phyloP scores from a whole-genome alignment of 2,797 vertebrate genomes.

The Meda fulgida region DNA sequence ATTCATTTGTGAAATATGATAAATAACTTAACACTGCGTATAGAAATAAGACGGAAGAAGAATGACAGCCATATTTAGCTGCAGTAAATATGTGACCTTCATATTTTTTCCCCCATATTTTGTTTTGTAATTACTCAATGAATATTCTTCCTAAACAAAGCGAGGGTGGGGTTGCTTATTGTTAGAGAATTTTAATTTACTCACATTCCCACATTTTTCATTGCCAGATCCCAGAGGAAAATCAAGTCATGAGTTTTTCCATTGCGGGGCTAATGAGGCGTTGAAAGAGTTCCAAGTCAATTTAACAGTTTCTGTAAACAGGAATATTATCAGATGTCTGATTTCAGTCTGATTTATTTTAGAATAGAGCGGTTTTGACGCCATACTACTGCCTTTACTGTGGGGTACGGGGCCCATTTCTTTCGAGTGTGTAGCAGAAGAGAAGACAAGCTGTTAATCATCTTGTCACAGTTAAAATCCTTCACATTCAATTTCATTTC shows the following conservation, averaged over 20 bases:
- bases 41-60: not conserved
- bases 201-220: constrained; percentile 14
- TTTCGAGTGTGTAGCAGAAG: not conserved
- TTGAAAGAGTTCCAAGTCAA: constrained; percentile 37
- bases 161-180: not conserved
- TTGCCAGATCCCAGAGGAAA: constrained; percentile 26
- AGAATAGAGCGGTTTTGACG: constrained; percentile 4
- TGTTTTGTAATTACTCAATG: not conserved
- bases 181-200: constrained; percentile 21
- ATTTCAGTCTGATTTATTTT: constrained; percentile 31
- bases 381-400: not conserved
- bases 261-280: constrained; percentile 25
- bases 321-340: constrained; percentile 38
- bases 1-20: not conserved
- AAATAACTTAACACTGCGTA: not conserved
- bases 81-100: not conserved
- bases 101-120: not conserved
- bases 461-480: too few species aligned
- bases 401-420: not conserved
- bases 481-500: too few species aligned
- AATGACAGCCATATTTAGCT: not conserved
- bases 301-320: constrained; percentile 41
- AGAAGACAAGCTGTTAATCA: not conserved
- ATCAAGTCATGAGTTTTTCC: constrained; percentile 34
- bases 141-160: constrained; percentile 16